These are phyloP conservation scores for Caenorhabditis japonica DNA, from an alignment of 2,888 invertebrate genomes.

Conservation along the genomic window DNA sequence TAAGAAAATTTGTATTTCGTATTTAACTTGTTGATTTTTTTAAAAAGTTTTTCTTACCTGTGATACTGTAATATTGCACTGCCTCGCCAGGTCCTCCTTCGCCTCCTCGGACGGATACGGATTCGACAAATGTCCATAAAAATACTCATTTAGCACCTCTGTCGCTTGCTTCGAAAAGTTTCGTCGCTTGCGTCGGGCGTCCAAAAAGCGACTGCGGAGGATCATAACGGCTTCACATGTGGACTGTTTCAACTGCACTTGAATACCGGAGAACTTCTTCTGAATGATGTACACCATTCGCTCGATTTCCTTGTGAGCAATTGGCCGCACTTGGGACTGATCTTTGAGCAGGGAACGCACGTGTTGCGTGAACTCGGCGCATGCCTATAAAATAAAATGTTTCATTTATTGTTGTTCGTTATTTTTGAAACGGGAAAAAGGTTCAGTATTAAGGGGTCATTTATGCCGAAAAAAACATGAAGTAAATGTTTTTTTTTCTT, in stretches of 20 bases:
- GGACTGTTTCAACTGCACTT: slow-evolving; percentile 93
- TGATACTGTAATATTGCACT: slow-evolving; percentile 97
- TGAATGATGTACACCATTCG: slow-evolving; percentile 98
- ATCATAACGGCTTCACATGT: slow-evolving; percentile 99
- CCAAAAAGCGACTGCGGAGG: slow-evolving; percentile 83
- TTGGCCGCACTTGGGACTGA: slow-evolving; percentile 82
- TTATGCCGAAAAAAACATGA: too few species aligned
- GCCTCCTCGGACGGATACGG: slow-evolving; percentile 99
- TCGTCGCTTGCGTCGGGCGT: slow-evolving; percentile 85
- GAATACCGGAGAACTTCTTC: slow-evolving; percentile 84
- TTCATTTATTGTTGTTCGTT: too few species aligned
- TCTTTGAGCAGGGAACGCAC: slow-evolving; percentile 86
- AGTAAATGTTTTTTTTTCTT: too few species aligned
- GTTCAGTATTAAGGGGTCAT: too few species aligned
- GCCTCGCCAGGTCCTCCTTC: slow-evolving; percentile 97
- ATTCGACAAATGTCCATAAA: slow-evolving; percentile 98
- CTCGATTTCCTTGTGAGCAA: slow-evolving; percentile 86
- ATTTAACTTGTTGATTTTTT: too few species aligned
- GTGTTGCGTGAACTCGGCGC: slow-evolving; percentile 99
- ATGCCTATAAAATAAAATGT: slow-evolving; percentile 82
- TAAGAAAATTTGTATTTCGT: not conserved
- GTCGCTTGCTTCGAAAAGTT: slow-evolving; percentile 99
- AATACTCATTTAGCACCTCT: slow-evolving; percentile 98
- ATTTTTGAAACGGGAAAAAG: too few species aligned
- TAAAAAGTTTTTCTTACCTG: too few species aligned